Percentiles rank a stretch among this genome's conserved stretches.
Conservation (phyloP, 2,797 vertebrate genomes). For the Pantherophis alleghaniensis region DNA sequence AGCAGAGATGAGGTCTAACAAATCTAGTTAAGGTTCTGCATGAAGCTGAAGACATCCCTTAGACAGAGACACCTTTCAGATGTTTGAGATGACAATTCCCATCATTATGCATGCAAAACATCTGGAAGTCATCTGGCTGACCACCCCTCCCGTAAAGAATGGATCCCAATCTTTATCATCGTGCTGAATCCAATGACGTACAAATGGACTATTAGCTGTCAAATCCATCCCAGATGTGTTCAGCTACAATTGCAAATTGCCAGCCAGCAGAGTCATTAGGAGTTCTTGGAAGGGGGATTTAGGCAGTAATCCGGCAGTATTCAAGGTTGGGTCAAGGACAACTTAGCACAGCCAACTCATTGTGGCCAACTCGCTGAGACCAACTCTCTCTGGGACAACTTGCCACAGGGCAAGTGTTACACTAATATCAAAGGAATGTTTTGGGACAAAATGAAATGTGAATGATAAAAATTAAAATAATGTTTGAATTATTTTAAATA, state of each 20-base stretch:
- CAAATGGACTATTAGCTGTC: not conserved
- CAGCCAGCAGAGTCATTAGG: not conserved
- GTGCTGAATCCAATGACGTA: not conserved
- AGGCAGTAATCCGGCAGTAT: rapidly evolving
- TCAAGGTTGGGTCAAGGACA: rapidly evolving
- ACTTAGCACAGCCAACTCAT: not conserved
- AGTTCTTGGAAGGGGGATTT: not conserved
- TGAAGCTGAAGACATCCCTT: no score
- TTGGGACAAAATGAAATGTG: not conserved
- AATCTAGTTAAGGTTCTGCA: no score
- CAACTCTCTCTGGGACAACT: not conserved
- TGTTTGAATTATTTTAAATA: not conserved
- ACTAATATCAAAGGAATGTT: not conserved
- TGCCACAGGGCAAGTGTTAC: not conserved
- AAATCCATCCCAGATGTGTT: not conserved
- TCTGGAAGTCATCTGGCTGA: not conserved
- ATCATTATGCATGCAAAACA: not conserved
- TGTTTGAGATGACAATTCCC: not conserved
- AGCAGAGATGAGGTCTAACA: not conserved
- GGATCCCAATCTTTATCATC: not conserved
- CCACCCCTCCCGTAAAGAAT: not conserved
- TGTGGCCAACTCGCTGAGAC: not conserved
- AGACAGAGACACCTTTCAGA: not conserved
- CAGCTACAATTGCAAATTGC: not conserved
- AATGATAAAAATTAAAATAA: not conserved